Conservation (phyloP, 1,140 invertebrate species). For the Sogatella furcifera region DNA sequence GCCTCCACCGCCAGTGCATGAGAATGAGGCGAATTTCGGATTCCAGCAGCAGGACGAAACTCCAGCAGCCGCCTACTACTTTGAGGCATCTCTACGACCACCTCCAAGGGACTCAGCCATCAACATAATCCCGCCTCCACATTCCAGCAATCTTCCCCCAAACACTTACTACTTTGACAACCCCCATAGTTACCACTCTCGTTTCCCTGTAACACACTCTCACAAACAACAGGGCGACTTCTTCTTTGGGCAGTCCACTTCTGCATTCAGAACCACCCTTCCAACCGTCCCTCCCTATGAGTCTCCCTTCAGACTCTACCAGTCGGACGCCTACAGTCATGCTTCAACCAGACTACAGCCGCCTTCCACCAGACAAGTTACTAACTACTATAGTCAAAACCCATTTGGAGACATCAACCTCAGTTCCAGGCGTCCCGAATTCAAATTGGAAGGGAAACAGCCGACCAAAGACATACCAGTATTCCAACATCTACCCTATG, state of each 20-base stretch:
- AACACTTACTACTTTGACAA: slow-evolving; percentile 17
- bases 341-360: neutral
- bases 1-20: neutral
- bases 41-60: neutral
- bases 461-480: too few relatives aligned
- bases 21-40: neutral
- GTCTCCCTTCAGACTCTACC: neutral
- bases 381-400: slow-evolving; percentile 3
- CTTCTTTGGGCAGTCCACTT: neutral
- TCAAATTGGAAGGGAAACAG: too few relatives aligned
- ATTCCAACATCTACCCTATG: too few relatives aligned
- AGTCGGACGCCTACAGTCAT: neutral
- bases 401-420: slow-evolving; percentile 17
- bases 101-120: slow-evolving; percentile 12
- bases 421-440: slow-evolving; percentile 12
- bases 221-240: neutral
- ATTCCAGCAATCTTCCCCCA: slow-evolving; percentile 7
- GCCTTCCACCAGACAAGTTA: neutral
- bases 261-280: neutral
- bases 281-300: neutral
- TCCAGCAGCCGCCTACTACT: slow-evolving; percentile 9
- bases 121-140: slow-evolving; percentile 5
- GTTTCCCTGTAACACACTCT: neutral
- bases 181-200: neutral
- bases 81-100: slow-evolving; percentile 15